These are phyloP conservation scores for Hydrolagus colliei DNA, from an alignment of 2,797 vertebrate genomes.

Conservation along the genomic window DNA sequence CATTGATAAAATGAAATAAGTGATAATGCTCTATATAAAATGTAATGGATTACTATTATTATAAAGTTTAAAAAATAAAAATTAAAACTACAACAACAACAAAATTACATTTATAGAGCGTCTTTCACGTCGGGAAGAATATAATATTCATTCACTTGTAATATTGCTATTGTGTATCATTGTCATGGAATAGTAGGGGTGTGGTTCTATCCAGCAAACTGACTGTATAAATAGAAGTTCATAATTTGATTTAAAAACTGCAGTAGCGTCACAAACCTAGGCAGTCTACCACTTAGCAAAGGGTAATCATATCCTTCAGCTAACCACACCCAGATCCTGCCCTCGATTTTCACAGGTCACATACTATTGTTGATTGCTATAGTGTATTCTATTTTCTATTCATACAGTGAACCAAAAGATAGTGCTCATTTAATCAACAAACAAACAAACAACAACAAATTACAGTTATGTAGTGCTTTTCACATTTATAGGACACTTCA, in stretches of 20 bases:
- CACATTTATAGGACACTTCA: no score
- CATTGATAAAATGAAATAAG: no score
- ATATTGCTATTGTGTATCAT: neutral
- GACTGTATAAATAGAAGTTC: neutral
- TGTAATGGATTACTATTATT: no score
- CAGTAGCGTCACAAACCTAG: neutral
- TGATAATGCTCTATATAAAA: no score
- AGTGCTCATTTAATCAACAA: neutral
- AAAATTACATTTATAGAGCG: no score
- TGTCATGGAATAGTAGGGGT: neutral
- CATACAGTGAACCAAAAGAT: neutral
- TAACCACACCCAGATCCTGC: neutral
- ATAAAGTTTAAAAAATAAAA: no score
- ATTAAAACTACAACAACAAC: no score
- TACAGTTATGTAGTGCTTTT: no score
- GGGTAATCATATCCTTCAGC: neutral
- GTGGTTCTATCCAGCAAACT: neutral
- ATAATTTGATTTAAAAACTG: neutral
- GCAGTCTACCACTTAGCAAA: neutral
- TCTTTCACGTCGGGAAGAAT: no score
- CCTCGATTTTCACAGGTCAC: neutral
- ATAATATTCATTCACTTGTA: no score
- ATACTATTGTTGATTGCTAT: neutral
- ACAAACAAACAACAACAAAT: neutral
- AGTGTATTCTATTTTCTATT: neutral